These are phyloP conservation scores for Dicrurus megarhynchus DNA, from an alignment of 2,113 vertebrate species.

Conservation along the genomic window DNA sequence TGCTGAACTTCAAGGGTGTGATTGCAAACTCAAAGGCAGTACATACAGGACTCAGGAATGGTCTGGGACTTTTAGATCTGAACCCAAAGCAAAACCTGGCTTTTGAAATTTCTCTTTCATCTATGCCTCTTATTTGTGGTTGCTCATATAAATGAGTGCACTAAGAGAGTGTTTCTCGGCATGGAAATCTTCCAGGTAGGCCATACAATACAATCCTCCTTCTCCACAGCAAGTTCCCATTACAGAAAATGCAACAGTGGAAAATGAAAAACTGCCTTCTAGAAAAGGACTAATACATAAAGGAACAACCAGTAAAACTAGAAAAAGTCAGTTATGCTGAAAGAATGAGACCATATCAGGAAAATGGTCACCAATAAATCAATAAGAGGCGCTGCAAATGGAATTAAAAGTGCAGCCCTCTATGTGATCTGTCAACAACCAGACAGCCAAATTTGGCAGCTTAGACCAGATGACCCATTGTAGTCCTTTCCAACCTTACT, in stretches of 20 bases:
- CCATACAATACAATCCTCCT: background rate
- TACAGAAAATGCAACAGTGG: background rate
- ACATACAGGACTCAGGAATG: background rate
- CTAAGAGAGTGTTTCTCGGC: background rate
- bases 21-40: background rate
- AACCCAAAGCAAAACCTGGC: background rate
- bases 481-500: background rate
- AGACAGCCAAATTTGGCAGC: background rate
- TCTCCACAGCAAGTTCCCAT: background rate
- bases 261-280: slow-evolving; percentile 1
- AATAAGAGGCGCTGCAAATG: background rate
- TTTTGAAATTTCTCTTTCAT: background rate
- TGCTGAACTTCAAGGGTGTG: background rate
- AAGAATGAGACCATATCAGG: background rate
- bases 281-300: background rate
- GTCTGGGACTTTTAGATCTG: background rate
- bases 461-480: background rate
- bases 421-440: background rate
- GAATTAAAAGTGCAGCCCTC: background rate
- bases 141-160: background rate
- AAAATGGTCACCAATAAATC: background rate
- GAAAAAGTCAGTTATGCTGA: background rate
- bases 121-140: background rate
- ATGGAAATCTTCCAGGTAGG: background rate
- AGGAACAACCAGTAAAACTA: background rate